A percentile compares a stretch with the other conserved stretches of the same genome.
Conservation (phyloP, 2,888 invertebrate species). For the Barypeithes pellucidus region DNA sequence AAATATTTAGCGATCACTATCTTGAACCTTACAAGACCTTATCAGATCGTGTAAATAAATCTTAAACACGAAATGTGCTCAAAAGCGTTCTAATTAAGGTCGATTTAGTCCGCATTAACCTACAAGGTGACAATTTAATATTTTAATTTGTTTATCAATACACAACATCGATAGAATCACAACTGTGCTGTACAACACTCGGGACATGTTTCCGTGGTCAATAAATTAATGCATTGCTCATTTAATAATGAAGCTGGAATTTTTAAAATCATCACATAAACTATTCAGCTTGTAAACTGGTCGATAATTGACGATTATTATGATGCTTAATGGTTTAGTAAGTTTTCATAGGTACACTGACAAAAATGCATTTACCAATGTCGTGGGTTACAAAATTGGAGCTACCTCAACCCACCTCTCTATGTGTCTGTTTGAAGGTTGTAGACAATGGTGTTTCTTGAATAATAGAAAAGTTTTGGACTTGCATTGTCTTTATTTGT, state of each 20-base stretch:
- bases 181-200: constrained; percentile 35
- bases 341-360: too few species aligned
- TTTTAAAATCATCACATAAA: constrained; percentile 13
- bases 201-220: constrained; percentile 28
- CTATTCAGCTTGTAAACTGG: neutral
- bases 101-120: constrained; percentile 46
- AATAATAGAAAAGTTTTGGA: too few species aligned
- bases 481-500: too few species aligned
- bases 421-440: too few species aligned
- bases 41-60: constrained; percentile 47
- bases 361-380: too few species aligned
- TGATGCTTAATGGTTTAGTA: too few species aligned
- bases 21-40: constrained; percentile 36
- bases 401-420: too few species aligned
- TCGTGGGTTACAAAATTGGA: too few species aligned
- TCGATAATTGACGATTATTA: too few species aligned
- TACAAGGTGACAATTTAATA: constrained; percentile 51
- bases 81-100: constrained; percentile 46
- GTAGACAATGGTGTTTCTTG: too few species aligned
- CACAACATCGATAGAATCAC: constrained; percentile 46
- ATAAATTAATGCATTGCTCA: constrained; percentile 31
- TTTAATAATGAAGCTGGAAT: constrained; percentile 4
- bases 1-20: constrained; percentile 40
- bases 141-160: constrained; percentile 52
- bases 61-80: constrained; percentile 41